These are phyloP conservation scores for Sorex araneus DNA, from an alignment of 2,113 vertebrate genomes.

Conservation along the genomic window DNA sequence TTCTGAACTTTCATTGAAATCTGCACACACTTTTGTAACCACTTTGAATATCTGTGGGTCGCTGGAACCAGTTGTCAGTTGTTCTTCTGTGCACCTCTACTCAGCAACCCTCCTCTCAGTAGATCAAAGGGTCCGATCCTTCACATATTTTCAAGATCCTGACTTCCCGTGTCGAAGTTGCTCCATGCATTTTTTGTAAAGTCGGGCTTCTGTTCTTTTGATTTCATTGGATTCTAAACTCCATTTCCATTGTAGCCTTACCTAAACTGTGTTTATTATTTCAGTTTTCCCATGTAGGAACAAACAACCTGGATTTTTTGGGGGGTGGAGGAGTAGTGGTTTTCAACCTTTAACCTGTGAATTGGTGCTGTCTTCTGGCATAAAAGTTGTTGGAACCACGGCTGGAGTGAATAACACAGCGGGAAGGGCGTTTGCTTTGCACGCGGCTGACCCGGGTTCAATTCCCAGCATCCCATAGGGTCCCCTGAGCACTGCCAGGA, in stretches of 20 bases:
- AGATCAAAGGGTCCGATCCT: neutral
- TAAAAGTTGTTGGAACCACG: too few species aligned
- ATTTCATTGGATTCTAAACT: neutral
- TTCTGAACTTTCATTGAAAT: neutral
- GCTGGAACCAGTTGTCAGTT: neutral
- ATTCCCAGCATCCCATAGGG: too few species aligned
- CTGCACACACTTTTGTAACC: neutral
- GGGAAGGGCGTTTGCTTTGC: too few species aligned
- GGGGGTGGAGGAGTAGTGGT: too few species aligned
- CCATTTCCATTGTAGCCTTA: neutral
- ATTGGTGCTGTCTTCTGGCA: too few species aligned
- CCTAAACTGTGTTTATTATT: neutral
- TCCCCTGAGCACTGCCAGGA: too few species aligned
- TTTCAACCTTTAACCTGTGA: too few species aligned
- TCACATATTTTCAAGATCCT: slow-evolving; percentile 56
- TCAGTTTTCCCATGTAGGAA: neutral
- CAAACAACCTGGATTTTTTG: neutral
- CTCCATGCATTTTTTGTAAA: slow-evolving; percentile 19
- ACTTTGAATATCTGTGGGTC: neutral
- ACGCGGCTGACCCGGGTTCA: too few species aligned
- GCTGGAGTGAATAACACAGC: too few species aligned
- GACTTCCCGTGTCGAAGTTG: neutral
- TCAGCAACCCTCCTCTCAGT: neutral
- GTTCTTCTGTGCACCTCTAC: fast-evolving
- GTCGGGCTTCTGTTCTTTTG: slow-evolving; percentile 1